phyloP scores from a whole-genome alignment of 2,797 vertebrate species.

The Perodicticus potto region DNA sequence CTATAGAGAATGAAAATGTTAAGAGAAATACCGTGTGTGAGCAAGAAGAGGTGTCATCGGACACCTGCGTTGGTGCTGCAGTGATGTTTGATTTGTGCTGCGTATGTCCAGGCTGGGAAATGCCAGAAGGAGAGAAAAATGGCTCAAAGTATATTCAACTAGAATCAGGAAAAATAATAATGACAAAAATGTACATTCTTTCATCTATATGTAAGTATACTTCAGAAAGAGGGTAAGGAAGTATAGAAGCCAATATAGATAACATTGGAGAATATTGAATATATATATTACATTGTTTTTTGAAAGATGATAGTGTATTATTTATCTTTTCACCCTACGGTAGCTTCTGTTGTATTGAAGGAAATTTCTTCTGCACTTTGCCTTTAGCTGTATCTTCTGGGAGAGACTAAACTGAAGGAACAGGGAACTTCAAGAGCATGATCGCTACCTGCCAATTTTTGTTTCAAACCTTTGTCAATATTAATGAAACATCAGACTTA shows the following conservation, averaged over 20 bases:
- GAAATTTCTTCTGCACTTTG: conserved; percentile 66
- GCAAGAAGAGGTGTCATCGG: background rate
- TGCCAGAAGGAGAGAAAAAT: conserved; percentile 33
- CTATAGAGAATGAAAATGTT: background rate
- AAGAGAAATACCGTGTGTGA: background rate
- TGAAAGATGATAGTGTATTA: conserved; percentile 8
- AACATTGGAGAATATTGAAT: background rate
- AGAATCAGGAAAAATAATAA: background rate
- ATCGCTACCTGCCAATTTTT: conserved; percentile 57
- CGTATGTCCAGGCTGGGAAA: background rate
- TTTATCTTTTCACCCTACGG: conserved; percentile 34
- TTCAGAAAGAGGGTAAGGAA: background rate
- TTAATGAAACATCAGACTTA: conserved; percentile 49
- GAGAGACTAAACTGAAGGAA: conserved; percentile 56
- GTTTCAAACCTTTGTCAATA: conserved; percentile 61
- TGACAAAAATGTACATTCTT: background rate
- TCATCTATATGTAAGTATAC: background rate
- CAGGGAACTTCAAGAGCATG: conserved; percentile 55
- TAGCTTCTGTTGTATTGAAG: conserved; percentile 5
- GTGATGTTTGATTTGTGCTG: background rate
- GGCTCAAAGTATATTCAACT: background rate
- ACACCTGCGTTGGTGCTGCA: background rate
- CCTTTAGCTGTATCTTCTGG: conserved; percentile 67
- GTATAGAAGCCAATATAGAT: background rate
- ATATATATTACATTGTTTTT: conserved; percentile 22